These are phyloP conservation scores for Spea bombifrons DNA, from an alignment of 2,113 vertebrate genomes.

Conservation along the genomic window DNA sequence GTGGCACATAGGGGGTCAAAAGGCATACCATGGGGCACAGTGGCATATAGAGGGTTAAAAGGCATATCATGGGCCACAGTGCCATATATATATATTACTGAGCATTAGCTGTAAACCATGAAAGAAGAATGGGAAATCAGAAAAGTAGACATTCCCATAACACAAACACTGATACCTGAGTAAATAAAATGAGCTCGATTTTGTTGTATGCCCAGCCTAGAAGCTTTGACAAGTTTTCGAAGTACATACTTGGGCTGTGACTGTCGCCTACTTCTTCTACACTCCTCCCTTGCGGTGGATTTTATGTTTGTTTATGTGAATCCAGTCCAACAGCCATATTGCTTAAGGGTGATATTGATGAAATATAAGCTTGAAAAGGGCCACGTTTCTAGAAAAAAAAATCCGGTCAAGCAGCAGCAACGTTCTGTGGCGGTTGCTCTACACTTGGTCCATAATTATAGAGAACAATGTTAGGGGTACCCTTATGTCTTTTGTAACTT, in stretches of 20 bases:
- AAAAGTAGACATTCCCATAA: conserved; percentile 13
- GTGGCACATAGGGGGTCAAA: too few species aligned
- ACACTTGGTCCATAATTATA: too few species aligned
- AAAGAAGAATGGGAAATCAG: background rate
- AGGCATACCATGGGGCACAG: too few species aligned
- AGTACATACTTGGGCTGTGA: background rate
- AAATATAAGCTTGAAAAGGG: too few species aligned
- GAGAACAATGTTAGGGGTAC: too few species aligned
- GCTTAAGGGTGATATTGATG: too few species aligned
- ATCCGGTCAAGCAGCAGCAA: background rate
- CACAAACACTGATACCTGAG: conserved; percentile 8
- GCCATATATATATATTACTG: too few species aligned
- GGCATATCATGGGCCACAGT: too few species aligned
- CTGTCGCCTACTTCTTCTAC: background rate
- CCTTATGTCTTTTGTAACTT: too few species aligned
- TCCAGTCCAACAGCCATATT: background rate
- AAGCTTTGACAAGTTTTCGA: background rate
- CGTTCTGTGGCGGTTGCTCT: too few species aligned
- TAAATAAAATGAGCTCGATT: background rate
- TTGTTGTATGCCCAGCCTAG: background rate
- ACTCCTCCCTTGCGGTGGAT: background rate
- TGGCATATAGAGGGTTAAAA: too few species aligned
- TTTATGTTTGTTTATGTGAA: background rate
- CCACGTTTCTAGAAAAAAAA: background rate
- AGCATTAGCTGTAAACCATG: too few species aligned